Conservation (phyloP, 2,113 vertebrate species). For the Sphaerodactylus townsendi region DNA sequence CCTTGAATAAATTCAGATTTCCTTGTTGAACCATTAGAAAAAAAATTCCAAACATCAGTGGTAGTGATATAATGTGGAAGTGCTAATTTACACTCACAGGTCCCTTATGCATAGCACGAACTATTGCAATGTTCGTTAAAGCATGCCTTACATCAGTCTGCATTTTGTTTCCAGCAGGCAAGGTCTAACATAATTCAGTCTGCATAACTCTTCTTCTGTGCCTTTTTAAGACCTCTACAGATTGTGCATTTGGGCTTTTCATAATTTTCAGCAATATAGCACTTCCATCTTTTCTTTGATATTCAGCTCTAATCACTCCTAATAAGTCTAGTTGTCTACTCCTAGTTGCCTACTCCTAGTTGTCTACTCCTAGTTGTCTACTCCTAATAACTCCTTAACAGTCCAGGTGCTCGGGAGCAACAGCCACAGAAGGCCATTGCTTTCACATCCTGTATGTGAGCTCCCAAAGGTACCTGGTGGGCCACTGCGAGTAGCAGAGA, state of each 20-base stretch:
- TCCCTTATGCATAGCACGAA: slow-evolving; percentile 1
- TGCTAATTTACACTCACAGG: neutral
- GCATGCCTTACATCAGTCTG: neutral
- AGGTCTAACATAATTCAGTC: slow-evolving; percentile 1
- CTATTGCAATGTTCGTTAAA: neutral
- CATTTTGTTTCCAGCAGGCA: slow-evolving; percentile 3
- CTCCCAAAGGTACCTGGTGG: no score
- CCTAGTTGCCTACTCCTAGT: no score
- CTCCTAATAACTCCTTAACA: no score
- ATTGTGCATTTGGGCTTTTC: neutral
- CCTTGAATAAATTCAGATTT: neutral
- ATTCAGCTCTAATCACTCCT: no score
- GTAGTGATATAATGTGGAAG: neutral
- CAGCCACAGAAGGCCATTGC: no score
- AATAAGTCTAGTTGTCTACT: neutral
- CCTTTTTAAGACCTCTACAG: neutral
- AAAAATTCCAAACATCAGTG: neutral
- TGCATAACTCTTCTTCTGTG: neutral
- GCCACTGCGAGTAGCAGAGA: no score
- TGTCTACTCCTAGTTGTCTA: no score
- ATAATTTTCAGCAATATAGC: neutral
- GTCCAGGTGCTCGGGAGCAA: no score
- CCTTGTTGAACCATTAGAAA: neutral
- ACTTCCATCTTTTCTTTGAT: neutral
- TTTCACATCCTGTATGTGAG: no score